Evolutionary conservation across 2,113 vertebrate genomes (phyloP), one percentile per base, ranked within the genome.

Genomic region (Scophthalmus maximus): DNA sequence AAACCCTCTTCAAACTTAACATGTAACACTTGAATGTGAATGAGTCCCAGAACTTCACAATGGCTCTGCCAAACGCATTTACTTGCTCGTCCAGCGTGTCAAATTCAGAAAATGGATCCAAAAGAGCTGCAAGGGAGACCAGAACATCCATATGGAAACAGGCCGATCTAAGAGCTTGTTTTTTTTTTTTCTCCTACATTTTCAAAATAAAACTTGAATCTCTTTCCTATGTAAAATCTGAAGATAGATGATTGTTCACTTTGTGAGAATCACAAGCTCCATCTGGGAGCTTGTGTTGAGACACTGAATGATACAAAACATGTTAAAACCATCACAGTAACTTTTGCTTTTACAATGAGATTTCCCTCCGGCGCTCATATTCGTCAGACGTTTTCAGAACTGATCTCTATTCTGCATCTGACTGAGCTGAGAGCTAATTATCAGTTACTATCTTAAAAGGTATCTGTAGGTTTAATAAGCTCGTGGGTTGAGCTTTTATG

Each of bases 11-110:
- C 76, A 73, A 79, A 76, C 67, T 61, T 73, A 74, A 88, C 83
- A 72, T 53, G 67, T 72, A 81, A 83, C 81, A 80, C 79, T 82
- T 10, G 15, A 50, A 53, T 76, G 40, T 65, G 71, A 87, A 80
- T 83, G 85, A 90, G 78, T 90, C 85, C 83, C 62, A 59, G 40
- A 64, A 59, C 73, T 64, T 26, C 62, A 60, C 61, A 57, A 34
- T 34, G 65, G 44, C 47, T 65, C 72, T 86, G 85, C 81, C 87
- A 88, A 81, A 80, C 71, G 73, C 83, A 72, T 89, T 84, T 76
- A 87, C 22, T 56, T 76, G 67, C 80, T 59, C n/a, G 36, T 63
- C 60, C 26, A 11, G 23, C 5, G 1, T 51, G 79, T 84, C 85
- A 89, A 87, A 84, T 58, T 79, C 78, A 87, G 84, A 81, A 84